Evolutionary conservation across 2,888 invertebrate genomes (phyloP), one percentile per base, ranked within the genome.

Genomic region (Dinocampus coccinellae): DNA sequence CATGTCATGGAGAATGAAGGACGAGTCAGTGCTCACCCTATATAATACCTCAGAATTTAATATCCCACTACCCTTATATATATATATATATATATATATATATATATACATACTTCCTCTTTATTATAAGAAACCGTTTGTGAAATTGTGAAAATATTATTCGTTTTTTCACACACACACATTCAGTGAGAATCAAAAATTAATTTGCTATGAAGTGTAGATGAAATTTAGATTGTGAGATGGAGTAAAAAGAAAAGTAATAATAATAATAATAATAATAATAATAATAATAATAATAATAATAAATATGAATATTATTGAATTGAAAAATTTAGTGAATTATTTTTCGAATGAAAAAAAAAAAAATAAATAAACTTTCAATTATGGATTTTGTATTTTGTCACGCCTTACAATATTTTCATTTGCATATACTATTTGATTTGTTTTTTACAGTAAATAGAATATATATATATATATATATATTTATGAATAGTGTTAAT

Each of bases 341-440:
- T 9, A 16, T 26, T 9, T 16, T 4, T 3, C 7, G 26, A 60
- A 13, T 20, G 10, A 29, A 20, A 24, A 26, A 10, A 2, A n/a
- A 42, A 60, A 13, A 11, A 6, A n/a, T 20, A 24, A 39, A 24
- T 24, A 29, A 52, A 63, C 29, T 16, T 10, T 26, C 16, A 63
- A 63, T 63, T 52, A 63, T 47, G n/a, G 6, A 52, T 47, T 16
- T 16, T 11, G n/a, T 34, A 65, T 65, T 52, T 70, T 36, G 65
- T 70, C 58, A 70, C 65, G 70, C 60, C 70, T 36, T n/a, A 47
- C 20, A n/a, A 29, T 69, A 42, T 63, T 29, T 65, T 60, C 10
- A 70, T 70, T 65, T 60, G 69, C 29, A 47, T 52, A 39, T 57
- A 42, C 47, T 55, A 26, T 33, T 29, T 29, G 26, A 39, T 22